Percentiles rank a stretch among this genome's conserved stretches.
phyloP scores from a whole-genome alignment of 2,797 vertebrate species.

The Sebastolobus alascanus region DNA sequence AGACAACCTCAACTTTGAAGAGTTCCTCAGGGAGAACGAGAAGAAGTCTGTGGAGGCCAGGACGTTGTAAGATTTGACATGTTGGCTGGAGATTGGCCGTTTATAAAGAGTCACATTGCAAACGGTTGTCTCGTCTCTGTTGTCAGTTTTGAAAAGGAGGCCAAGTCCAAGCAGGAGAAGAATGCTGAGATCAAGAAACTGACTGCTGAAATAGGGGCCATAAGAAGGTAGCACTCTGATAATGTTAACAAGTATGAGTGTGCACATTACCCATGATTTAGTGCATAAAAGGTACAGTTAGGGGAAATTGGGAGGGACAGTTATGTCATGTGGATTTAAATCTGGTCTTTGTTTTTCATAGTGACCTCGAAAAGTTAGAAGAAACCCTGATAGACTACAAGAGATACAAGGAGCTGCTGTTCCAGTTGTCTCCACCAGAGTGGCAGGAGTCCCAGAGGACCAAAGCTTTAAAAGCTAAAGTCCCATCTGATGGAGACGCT shows the following conservation, averaged over 20 bases:
- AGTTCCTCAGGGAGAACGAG: conserved; percentile 90
- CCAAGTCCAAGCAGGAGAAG: conserved; percentile 88
- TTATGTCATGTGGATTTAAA: conserved; percentile 2
- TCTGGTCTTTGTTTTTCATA: conserved; percentile 54
- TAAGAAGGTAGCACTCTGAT: conserved; percentile 86
- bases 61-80: conserved; percentile 81
- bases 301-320: neutral
- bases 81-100: neutral
- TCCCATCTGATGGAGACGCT: conserved; percentile 11
- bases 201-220: conserved; percentile 84
- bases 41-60: conserved; percentile 88
- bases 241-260: neutral
- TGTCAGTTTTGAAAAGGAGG: conserved; percentile 89
- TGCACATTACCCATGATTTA: neutral
- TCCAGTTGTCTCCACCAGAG: conserved; percentile 89
- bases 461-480: conserved; percentile 46
- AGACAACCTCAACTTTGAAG: conserved; percentile 86
- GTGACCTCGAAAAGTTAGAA: conserved; percentile 88
- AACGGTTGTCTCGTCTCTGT: conserved; percentile 4
- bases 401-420: conserved; percentile 90
- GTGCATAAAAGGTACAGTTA: neutral
- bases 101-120: neutral
- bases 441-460: conserved; percentile 85
- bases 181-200: conserved; percentile 85
- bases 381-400: conserved; percentile 89